Evolutionary conservation across 2,888 invertebrate species (phyloP), one percentile per base, ranked within the genome.

Genomic region (Agrochola litura): DNA sequence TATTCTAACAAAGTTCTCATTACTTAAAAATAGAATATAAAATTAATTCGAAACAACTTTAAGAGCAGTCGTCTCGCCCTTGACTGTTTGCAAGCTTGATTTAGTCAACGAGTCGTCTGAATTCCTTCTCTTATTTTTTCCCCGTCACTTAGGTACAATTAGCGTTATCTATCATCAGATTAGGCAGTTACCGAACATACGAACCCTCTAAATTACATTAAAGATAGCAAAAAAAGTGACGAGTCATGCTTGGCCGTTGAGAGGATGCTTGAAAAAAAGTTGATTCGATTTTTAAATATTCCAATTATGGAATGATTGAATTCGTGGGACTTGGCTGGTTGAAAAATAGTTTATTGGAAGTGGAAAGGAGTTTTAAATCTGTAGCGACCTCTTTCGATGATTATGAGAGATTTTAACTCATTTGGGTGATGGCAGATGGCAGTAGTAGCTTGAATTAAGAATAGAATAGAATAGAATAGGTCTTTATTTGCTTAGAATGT

Each of bases 81-180:
- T 66, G 41, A 37, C 58, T 70, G 19, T 82, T 73, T 56, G 10
- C 61, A 22, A 75, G n/a, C 30, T 73, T 66, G 4, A 61, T 71
- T 41, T 66, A 77, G 37, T 77, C 74, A 78, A 71, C n/a, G 16
- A 58, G n/a, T 67, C 25, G 16, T 41, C 49, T 64, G 9, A 77
- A 77, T 75, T 75, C 66, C n/a, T 71, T 22, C 22, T 76, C 52
- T 71, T 76, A 79, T 83, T 85, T 86, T 70, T 78, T 73, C 76
- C 82, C 60, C 78, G 81, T 89, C 89, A 89, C 80, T 89, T 89
- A 87, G 77, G 61, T 88, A 86, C 90, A 92, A 92, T 92, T 92
- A 92, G 90, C 82, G 86, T 92, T 93, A 92, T 92, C 92, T 92
- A 69, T 84, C 87, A 92, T 92, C 91, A 76, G 82, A 90, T 89